A percentile compares a stretch with the other conserved stretches of the same genome.
These are phyloP conservation scores for Equus przewalskii DNA, from an alignment of 2,113 vertebrate species.

Conservation along the genomic window DNA sequence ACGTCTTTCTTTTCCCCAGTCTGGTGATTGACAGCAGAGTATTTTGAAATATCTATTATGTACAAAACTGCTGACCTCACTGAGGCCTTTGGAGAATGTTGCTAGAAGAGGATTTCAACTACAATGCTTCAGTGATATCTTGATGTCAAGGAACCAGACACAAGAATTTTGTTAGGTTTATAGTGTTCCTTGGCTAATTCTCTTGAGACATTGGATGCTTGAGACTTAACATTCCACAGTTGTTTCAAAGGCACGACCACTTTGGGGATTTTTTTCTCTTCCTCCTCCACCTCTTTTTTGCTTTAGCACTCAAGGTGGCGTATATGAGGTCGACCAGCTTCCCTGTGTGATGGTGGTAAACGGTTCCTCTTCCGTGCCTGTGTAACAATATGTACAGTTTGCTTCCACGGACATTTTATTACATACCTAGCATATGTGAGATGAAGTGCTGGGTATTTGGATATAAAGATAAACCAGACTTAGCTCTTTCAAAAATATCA, in stretches of 20 bases:
- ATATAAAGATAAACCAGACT: background rate
- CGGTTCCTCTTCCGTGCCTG: background rate
- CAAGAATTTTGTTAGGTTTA: background rate
- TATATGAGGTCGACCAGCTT: background rate
- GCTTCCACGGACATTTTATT: background rate
- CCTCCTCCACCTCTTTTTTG: background rate
- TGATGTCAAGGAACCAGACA: background rate
- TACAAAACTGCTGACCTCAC: background rate
- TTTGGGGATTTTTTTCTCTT: background rate
- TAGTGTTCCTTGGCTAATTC: slow-evolving; percentile 50
- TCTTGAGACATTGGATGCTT: slow-evolving; percentile 14
- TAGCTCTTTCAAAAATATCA: slow-evolving; percentile 18
- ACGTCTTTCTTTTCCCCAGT: background rate
- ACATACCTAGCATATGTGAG: background rate
- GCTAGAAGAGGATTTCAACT: slow-evolving; percentile 2
- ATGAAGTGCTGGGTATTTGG: background rate
- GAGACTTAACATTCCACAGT: background rate
- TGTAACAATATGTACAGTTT: background rate
- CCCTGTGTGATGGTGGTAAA: background rate
- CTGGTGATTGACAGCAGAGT: background rate
- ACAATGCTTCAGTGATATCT: slow-evolving; percentile 6
- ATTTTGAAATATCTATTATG: slow-evolving; percentile 26
- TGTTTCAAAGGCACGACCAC: slow-evolving; percentile 29
- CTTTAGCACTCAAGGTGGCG: slow-evolving; percentile 11
- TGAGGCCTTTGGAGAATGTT: background rate